Percentiles rank a stretch among this genome's conserved stretches.
These are phyloP conservation scores for Chymomyza procnemis DNA, from an alignment of 2,888 invertebrate species.

Conservation along the genomic window DNA sequence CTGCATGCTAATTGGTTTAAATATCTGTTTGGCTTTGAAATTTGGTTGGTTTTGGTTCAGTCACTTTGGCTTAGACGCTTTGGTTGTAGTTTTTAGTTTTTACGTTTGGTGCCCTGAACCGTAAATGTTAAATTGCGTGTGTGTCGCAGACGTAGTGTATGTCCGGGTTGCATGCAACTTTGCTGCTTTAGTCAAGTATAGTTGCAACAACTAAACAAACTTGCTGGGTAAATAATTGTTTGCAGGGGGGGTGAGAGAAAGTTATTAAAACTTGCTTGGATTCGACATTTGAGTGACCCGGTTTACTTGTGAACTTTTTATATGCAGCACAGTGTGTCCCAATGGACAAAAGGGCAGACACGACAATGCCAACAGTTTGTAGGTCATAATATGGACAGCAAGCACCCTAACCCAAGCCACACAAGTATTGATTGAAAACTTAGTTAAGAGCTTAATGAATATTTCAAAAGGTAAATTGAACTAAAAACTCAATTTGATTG, in stretches of 20 bases:
- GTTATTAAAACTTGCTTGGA: too few relatives aligned
- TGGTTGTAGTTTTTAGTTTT: conserved; percentile 17
- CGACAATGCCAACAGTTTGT: background rate
- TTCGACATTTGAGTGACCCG: background rate
- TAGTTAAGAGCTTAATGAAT: background rate
- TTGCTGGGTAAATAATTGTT: background rate
- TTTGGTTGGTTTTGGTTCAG: conserved; percentile 19
- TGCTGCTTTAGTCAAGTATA: background rate
- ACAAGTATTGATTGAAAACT: background rate
- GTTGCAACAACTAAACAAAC: background rate
- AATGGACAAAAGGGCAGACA: background rate
- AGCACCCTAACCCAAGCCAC: background rate
- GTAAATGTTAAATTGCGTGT: conserved; percentile 63
- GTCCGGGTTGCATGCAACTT: background rate
- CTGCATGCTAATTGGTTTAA: conserved; percentile 66
- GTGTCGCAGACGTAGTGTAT: background rate
- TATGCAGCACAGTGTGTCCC: background rate
- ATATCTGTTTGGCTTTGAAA: conserved; percentile 34
- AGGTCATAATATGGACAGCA: background rate
- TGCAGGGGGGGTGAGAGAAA: too few relatives aligned
- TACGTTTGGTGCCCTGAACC: conserved; percentile 54
- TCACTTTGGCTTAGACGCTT: conserved; percentile 39
- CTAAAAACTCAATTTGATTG: background rate
- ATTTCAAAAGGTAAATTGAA: background rate
- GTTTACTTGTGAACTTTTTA: background rate